These are phyloP conservation scores for Ptychodera flava DNA, from an alignment of 35 echinoderm and acorn worm species.

Conservation along the genomic window DNA sequence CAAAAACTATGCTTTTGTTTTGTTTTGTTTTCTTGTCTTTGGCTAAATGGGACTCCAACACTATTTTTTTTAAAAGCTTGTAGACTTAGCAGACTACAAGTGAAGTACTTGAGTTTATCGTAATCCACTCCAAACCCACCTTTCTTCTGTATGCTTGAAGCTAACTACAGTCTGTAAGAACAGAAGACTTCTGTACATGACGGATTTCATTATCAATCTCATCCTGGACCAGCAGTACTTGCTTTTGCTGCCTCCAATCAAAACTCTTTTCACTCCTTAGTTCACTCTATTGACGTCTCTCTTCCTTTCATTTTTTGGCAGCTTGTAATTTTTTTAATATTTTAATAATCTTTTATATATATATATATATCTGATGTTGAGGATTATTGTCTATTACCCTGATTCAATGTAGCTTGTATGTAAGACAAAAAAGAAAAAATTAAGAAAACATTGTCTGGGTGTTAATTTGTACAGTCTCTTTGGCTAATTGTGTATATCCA, in stretches of 20 bases:
- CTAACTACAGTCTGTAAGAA: background rate
- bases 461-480: background rate
- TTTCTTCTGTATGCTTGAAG: background rate
- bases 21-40: background rate
- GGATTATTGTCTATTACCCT: background rate
- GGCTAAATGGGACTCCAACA: background rate
- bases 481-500: slow-evolving; percentile 20
- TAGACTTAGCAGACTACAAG: background rate
- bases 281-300: background rate
- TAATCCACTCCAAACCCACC: background rate
- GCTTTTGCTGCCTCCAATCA: slow-evolving; percentile 7
- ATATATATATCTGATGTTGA: background rate
- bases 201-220: background rate
- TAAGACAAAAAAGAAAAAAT: background rate
- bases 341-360: background rate
- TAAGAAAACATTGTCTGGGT: background rate
- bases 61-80: background rate
- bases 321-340: background rate
- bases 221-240: background rate
- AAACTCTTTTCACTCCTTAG: background rate
- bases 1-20: too few species aligned
- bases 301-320: background rate
- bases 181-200: too few species aligned
- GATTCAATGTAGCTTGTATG: background rate
- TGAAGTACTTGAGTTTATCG: background rate